phyloP scores from a whole-genome alignment of 2,797 vertebrate genomes.

The Sphenopsis melanotis region DNA sequence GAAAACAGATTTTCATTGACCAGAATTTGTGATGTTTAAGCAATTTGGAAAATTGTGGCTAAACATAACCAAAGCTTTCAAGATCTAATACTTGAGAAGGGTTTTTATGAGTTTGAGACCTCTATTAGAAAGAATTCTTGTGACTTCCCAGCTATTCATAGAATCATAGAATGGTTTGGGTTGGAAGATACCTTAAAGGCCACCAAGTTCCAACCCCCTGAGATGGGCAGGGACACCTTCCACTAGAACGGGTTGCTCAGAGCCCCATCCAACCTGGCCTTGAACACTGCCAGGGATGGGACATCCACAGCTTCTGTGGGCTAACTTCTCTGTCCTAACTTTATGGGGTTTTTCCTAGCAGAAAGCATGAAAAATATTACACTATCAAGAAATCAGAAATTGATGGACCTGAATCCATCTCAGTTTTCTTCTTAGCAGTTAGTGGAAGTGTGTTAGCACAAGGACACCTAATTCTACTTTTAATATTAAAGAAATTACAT shows the following conservation, averaged over 20 bases:
- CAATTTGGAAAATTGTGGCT: neutral
- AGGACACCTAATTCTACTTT: neutral
- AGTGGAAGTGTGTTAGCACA: neutral
- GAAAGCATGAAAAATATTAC: neutral
- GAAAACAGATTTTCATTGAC: neutral
- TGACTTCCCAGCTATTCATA: neutral
- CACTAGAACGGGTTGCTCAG: neutral
- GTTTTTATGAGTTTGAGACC: neutral
- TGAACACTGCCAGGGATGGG: neutral
- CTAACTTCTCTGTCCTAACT: neutral
- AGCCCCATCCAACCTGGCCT: neutral
- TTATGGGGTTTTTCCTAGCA: neutral
- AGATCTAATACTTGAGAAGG: neutral
- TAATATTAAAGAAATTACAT: neutral
- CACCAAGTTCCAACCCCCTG: neutral
- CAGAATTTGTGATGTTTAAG: neutral
- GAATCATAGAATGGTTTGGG: neutral
- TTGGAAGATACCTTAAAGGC: neutral
- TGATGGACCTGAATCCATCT: neutral
- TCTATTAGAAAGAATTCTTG: neutral
- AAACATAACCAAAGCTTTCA: rapidly evolving
- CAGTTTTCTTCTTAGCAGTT: neutral
- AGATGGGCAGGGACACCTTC: neutral
- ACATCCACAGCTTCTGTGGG: neutral
- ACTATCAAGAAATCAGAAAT: neutral